These are phyloP conservation scores for Smittia aterrima DNA, from an alignment of 2,888 invertebrate genomes.

Conservation along the genomic window DNA sequence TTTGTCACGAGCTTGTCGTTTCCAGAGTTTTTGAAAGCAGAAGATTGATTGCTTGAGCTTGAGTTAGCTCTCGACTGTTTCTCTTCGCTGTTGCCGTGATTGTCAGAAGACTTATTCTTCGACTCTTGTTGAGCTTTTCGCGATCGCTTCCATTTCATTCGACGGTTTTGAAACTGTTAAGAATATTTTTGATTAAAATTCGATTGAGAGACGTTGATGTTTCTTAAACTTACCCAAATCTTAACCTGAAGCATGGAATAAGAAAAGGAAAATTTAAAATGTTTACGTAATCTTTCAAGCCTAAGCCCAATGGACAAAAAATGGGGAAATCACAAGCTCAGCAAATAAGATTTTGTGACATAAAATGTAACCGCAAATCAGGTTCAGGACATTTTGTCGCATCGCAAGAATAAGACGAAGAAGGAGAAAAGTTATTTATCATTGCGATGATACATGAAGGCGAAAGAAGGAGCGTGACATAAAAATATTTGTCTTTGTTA, in stretches of 20 bases:
- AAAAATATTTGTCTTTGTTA: conserved; percentile 36
- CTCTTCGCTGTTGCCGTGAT: conserved; percentile 24
- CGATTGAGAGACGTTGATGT: neutral
- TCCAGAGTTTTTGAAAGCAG: neutral
- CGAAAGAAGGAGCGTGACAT: conserved; percentile 2
- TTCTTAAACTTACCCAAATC: conserved; percentile 13
- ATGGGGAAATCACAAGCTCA: conserved; percentile 3
- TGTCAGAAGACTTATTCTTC: conserved; percentile 56
- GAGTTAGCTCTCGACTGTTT: neutral
- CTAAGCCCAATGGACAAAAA: neutral
- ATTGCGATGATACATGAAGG: conserved; percentile 31
- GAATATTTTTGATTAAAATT: neutral
- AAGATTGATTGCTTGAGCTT: neutral
- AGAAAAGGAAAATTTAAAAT: neutral
- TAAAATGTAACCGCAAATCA: conserved; percentile 39
- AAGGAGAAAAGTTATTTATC: conserved; percentile 28
- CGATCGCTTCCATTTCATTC: conserved; percentile 98
- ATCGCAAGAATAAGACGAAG: neutral
- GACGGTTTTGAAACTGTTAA: conserved; percentile 69
- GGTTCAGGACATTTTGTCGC: conserved; percentile 5
- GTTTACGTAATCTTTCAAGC: neutral
- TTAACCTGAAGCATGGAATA: neutral
- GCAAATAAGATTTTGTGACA: neutral
- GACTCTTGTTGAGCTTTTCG: conserved; percentile 93
- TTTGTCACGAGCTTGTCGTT: conserved; percentile 29